phyloP scores from a whole-genome alignment of 1,140 invertebrate species.

The Heliothis subflexa region DNA sequence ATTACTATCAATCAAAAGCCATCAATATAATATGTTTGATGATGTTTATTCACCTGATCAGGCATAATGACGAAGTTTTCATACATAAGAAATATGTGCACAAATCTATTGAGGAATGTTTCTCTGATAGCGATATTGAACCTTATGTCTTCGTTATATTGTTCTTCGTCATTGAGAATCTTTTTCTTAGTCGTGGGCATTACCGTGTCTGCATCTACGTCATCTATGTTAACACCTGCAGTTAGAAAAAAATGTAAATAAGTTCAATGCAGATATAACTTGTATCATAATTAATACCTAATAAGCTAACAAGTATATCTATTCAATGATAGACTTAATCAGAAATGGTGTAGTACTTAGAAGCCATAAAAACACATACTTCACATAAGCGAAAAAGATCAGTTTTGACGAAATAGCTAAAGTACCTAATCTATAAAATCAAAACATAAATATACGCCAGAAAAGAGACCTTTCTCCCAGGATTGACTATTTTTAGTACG shows the following conservation, averaged over 20 bases:
- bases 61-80: conserved; percentile 98
- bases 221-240: conserved; percentile 87
- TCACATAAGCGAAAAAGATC: background rate
- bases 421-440: no score
- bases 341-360: background rate
- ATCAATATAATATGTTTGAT: background rate
- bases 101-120: conserved; percentile 98
- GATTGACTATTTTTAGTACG: no score
- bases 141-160: conserved; percentile 94
- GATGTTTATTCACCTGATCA: conserved; percentile 88
- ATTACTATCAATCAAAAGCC: background rate
- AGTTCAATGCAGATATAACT: background rate
- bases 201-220: conserved; percentile 87
- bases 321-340: background rate
- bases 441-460: no score
- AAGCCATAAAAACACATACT: background rate
- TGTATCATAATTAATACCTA: background rate
- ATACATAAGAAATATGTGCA: conserved; percentile 97
- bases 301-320: background rate
- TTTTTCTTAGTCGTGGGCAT: conserved; percentile 85
- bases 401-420: background rate
- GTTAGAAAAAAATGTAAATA: conserved; percentile 42
- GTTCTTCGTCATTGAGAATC: conserved; percentile 89
- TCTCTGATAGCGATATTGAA: conserved; percentile 97
- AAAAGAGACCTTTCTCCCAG: no score